Evolutionary conservation across 2,113 vertebrate genomes (phyloP).

Genomic region (Mus musculus): GRCm39 chr12:48327501-48328000

Average conservation of each 20-base stretch:
- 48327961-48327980: background rate
- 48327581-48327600: background rate
- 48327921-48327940: slow-evolving; percentile 3
- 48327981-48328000: background rate
- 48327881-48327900: background rate
- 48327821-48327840: background rate
- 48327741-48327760: background rate
- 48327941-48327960: background rate
- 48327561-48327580: background rate
- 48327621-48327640: background rate
- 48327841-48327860: background rate
- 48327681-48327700: background rate
- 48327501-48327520: background rate
- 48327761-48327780: background rate
- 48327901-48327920: background rate
- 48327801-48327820: background rate
- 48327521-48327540: background rate
- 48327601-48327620: background rate
- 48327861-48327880: background rate
- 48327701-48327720: background rate
- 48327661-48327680: background rate
- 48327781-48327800: background rate
- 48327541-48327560: too few relatives aligned
- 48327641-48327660: background rate
- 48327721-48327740: background rate